Evolutionary conservation across 2,888 invertebrate genomes (phyloP).

Genomic region (Oasisia sp.): DNA sequence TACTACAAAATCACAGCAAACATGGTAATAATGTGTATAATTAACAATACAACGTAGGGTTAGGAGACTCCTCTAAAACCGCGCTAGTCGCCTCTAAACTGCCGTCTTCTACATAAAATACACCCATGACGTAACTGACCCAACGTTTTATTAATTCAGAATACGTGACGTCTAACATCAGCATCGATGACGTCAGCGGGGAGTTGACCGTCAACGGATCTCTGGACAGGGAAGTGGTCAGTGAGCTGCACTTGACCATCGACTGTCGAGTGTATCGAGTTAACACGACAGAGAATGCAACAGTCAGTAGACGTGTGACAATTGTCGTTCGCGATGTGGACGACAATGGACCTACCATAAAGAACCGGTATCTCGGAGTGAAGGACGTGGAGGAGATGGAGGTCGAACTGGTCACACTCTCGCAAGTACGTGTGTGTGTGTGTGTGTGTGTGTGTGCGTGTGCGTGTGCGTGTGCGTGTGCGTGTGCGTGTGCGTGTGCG

Average conservation of each 20-base stretch:
- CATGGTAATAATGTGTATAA: no score
- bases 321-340: neutral
- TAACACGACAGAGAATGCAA: neutral
- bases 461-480: slow-evolving; percentile 23
- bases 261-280: neutral
- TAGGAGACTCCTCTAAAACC: no score
- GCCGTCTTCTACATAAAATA: neutral
- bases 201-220: neutral
- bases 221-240: slow-evolving; percentile 3
- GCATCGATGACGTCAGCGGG: neutral
- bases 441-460: slow-evolving; percentile 22
- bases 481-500: slow-evolving; percentile 26
- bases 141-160: neutral
- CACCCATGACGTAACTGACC: no score
- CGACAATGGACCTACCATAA: neutral
- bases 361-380: neutral
- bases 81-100: neutral
- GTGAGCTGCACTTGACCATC: neutral
- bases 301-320: neutral
- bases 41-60: no score
- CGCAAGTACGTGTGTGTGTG: neutral
- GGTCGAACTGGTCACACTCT: neutral
- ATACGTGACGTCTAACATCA: neutral
- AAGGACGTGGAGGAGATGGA: neutral
- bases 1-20: no score